Evolutionary conservation across 2,113 vertebrate species (phyloP).

Genomic region (Glareola pratincola): DNA sequence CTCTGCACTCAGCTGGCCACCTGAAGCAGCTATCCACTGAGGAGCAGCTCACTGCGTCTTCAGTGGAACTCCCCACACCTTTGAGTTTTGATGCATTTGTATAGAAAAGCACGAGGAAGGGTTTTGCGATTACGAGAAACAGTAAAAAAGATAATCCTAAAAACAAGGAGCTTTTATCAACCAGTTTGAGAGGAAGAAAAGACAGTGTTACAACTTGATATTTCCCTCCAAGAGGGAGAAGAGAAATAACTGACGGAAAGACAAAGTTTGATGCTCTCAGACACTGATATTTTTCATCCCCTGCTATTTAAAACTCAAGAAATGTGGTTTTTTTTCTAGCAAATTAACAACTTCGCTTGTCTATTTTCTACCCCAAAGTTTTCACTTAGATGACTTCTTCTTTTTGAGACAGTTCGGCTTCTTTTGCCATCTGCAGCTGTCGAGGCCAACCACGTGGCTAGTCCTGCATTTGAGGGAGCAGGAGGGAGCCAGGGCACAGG

Average conservation of each 20-base stretch:
- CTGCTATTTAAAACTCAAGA: neutral
- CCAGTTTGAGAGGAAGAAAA: neutral
- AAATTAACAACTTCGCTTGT: neutral
- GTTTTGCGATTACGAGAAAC: neutral
- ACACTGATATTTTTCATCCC: neutral
- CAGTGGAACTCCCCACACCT: neutral
- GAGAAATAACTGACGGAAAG: neutral
- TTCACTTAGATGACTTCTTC: neutral
- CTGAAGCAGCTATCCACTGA: neutral
- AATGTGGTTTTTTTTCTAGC: neutral
- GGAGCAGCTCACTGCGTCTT: neutral
- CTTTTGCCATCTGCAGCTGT: neutral
- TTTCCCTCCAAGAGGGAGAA: neutral
- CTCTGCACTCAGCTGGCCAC: neutral
- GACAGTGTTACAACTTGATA: neutral
- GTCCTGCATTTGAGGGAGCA: neutral
- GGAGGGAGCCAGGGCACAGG: constrained; percentile 16
- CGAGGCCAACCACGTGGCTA: neutral
- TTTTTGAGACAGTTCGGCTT: neutral
- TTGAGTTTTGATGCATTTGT: neutral
- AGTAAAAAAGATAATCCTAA: neutral
- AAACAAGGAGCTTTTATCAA: neutral
- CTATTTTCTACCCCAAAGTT: neutral
- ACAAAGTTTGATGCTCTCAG: neutral
- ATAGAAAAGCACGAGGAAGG: neutral